Evolutionary conservation across 2,113 vertebrate genomes (phyloP).

Genomic region (Brienomyrus brachyistius): DNA sequence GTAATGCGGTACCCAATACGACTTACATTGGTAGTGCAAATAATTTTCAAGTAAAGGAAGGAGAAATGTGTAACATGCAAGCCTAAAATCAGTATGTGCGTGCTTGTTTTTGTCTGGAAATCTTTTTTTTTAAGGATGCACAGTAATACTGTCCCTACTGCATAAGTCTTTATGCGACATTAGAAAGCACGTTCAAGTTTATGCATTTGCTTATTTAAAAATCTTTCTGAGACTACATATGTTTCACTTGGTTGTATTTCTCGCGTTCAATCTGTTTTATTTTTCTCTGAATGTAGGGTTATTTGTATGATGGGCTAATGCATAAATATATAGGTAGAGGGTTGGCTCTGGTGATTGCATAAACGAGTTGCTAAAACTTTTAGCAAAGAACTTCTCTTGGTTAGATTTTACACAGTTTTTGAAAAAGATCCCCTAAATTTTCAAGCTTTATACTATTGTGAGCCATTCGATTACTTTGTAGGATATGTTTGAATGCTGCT

Average conservation of each 20-base stretch:
- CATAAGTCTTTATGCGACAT: neutral
- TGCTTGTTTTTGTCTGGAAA: neutral
- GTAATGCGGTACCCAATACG: constrained; percentile 41
- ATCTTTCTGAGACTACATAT: neutral
- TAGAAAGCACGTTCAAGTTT: neutral
- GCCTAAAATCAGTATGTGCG: neutral
- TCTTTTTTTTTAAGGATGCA: neutral
- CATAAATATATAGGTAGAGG: neutral
- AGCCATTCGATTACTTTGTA: neutral
- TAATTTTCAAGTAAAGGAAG: neutral
- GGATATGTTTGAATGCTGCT: neutral
- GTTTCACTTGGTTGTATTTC: neutral
- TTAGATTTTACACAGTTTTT: neutral
- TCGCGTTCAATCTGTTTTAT: neutral
- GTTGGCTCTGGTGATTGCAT: neutral
- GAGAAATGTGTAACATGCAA: neutral
- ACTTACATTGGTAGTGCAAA: neutral
- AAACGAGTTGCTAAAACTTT: neutral
- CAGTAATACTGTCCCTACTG: neutral
- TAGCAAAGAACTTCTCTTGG: neutral
- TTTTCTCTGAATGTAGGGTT: neutral
- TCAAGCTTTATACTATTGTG: neutral
- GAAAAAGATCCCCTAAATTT: neutral
- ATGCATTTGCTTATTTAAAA: neutral
- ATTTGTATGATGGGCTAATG: neutral